These are phyloP conservation scores for Drosophila hydei DNA, from an alignment of 1,140 invertebrate genomes.

Conservation along the genomic window DNA sequence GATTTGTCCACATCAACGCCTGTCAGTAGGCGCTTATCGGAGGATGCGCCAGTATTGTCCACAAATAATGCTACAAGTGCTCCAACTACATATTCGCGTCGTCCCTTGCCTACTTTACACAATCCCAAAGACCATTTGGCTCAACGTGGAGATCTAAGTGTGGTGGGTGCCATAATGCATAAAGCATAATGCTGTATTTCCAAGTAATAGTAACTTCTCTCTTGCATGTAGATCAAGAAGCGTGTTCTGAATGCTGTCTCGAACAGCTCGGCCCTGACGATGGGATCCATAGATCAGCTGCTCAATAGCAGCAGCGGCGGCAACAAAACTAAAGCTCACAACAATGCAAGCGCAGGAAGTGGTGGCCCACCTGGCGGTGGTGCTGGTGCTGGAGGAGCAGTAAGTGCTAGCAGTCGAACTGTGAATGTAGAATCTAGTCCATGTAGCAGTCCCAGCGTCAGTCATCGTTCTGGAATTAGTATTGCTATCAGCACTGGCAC, in stretches of 20 bases:
- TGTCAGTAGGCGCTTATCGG: slow-evolving; percentile 39
- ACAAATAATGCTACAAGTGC: background rate
- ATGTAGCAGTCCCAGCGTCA: background rate
- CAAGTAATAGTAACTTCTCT: background rate
- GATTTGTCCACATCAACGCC: slow-evolving; percentile 70
- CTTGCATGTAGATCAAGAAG: slow-evolving; percentile 67
- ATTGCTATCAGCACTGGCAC: background rate
- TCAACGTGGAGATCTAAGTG: slow-evolving; percentile 48
- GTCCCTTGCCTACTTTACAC: background rate
- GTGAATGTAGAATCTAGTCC: background rate
- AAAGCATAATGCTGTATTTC: background rate
- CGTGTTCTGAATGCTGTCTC: slow-evolving; percentile 69
- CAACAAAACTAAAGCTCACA: background rate
- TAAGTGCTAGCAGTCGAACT: no score
- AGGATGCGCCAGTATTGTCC: background rate
- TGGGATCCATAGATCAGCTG: background rate
- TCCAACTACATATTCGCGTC: background rate
- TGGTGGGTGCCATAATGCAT: slow-evolving; percentile 36
- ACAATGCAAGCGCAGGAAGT: background rate
- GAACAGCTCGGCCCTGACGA: slow-evolving; percentile 6
- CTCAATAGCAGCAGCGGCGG: slow-evolving; percentile 1
- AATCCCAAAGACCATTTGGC: background rate
- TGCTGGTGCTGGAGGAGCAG: no score
- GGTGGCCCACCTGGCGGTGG: background rate
- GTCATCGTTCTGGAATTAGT: background rate